Evolutionary conservation across 2,888 invertebrate species (phyloP).

Genomic region (Ormyrus nitidulus): DNA sequence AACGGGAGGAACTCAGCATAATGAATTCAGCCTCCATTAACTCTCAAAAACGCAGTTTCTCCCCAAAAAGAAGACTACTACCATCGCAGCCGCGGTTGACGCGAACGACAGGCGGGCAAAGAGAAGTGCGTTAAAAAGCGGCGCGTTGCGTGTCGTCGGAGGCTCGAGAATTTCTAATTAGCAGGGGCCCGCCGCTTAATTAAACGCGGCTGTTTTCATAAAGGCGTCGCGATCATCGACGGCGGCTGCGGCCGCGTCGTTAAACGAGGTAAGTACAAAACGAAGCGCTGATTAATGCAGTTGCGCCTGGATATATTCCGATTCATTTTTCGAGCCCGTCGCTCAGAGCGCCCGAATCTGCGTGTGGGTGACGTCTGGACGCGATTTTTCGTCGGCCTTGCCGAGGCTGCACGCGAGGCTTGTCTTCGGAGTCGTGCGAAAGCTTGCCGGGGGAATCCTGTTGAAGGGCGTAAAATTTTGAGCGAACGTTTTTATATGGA

Average conservation of each 20-base stretch:
- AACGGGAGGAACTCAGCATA: not conserved
- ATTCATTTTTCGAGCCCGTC: too few species aligned
- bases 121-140: constrained; percentile 23
- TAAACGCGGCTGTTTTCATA: constrained; percentile 62
- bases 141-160: constrained; percentile 13
- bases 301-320: not conserved
- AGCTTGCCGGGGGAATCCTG: too few species aligned
- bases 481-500: too few species aligned
- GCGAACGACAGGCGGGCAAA: constrained; percentile 6
- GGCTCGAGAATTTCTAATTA: constrained; percentile 36
- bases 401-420: too few species aligned
- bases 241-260: constrained; percentile 49
- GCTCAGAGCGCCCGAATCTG: too few species aligned
- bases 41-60: not conserved
- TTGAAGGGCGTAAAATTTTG: too few species aligned
- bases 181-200: constrained; percentile 59
- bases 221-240: constrained; percentile 35
- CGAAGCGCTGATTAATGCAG: constrained; percentile 32
- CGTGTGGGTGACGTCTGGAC: too few species aligned
- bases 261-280: constrained; percentile 47
- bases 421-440: too few species aligned
- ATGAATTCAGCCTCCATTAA: constrained; percentile 5
- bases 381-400: too few species aligned
- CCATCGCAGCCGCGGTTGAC: not conserved
- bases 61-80: not conserved